phyloP scores from a whole-genome alignment of 2,113 vertebrate species.

The Pimephales promelas region DNA sequence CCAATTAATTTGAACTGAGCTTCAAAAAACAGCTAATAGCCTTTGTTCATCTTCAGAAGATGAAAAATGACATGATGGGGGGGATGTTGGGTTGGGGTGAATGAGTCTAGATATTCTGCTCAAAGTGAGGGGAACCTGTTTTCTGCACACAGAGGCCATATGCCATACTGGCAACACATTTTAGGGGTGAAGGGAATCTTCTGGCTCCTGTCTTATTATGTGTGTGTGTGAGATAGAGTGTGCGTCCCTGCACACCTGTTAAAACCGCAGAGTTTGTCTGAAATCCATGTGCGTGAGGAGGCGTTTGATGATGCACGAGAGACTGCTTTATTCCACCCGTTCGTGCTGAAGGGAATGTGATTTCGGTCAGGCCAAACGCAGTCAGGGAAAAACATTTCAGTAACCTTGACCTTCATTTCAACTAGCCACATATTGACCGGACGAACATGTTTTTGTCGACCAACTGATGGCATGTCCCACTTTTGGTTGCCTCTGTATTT shows the following conservation, averaged over 20 bases:
- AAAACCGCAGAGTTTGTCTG: slow-evolving; percentile 31
- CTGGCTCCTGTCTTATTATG: slow-evolving; percentile 56
- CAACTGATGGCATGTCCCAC: slow-evolving; percentile 9
- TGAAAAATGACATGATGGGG: background rate
- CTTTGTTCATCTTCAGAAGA: slow-evolving; percentile 8
- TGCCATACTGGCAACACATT: slow-evolving; percentile 72
- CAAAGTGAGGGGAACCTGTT: slow-evolving; percentile 46
- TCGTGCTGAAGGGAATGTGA: slow-evolving; percentile 20
- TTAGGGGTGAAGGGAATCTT: slow-evolving; percentile 65
- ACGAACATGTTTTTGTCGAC: slow-evolving; percentile 23
- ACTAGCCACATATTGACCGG: background rate
- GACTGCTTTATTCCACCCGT: background rate
- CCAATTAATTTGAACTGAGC: background rate
- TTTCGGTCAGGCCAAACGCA: background rate
- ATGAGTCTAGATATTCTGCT: slow-evolving; percentile 55
- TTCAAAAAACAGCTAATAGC: background rate
- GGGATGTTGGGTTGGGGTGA: no score
- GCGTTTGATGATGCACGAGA: background rate
- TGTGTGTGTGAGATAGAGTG: slow-evolving; percentile 4
- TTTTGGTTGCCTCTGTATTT: slow-evolving; percentile 29
- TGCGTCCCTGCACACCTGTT: slow-evolving; percentile 6
- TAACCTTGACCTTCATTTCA: slow-evolving; percentile 40
- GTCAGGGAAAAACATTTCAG: background rate
- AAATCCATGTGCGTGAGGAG: background rate
- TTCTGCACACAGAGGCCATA: slow-evolving; percentile 65